Conservation (phyloP, 2,888 invertebrate species). For the Cosmopolites sordidus region DNA sequence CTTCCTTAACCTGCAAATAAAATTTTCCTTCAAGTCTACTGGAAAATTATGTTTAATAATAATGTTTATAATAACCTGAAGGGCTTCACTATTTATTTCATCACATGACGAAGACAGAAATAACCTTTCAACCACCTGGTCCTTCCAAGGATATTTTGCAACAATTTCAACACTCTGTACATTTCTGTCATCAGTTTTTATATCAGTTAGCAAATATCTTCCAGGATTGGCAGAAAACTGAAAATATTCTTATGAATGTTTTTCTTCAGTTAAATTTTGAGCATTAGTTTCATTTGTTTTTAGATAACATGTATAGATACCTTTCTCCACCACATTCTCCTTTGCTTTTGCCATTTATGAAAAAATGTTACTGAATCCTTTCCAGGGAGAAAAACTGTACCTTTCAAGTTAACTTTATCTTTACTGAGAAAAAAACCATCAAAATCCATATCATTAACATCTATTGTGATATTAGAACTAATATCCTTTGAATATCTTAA, state of each 20-base stretch:
- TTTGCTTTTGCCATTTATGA: conserved; percentile 69
- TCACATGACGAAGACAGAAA: conserved; percentile 39
- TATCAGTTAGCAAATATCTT: conserved; percentile 61
- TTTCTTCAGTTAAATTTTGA: not conserved
- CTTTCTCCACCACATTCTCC: conserved; percentile 84
- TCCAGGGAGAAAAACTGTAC: conserved; percentile 50
- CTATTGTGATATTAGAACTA: conserved; percentile 40
- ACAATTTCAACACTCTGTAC: conserved; percentile 57
- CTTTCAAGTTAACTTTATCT: conserved; percentile 39
- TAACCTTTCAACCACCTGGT: conserved; percentile 61
- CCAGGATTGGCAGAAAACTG: conserved; percentile 71
- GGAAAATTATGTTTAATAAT: conserved; percentile 8
- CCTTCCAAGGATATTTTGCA: conserved; percentile 62
- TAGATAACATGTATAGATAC: too few species aligned
- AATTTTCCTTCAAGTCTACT: not conserved
- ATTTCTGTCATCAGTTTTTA: conserved; percentile 47
- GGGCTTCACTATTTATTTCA: conserved; percentile 30
- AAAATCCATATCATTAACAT: conserved; percentile 28
- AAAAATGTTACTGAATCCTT: conserved; percentile 60
- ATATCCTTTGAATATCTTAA: too few species aligned
- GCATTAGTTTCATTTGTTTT: not conserved
- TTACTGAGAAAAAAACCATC: conserved; percentile 29
- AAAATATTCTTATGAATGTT: too few species aligned
- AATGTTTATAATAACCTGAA: conserved; percentile 31
- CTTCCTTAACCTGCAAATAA: conserved; percentile 41